These are phyloP conservation scores for Lasioglossum pauxillum DNA, from an alignment of 2,888 invertebrate species.

Conservation along the genomic window DNA sequence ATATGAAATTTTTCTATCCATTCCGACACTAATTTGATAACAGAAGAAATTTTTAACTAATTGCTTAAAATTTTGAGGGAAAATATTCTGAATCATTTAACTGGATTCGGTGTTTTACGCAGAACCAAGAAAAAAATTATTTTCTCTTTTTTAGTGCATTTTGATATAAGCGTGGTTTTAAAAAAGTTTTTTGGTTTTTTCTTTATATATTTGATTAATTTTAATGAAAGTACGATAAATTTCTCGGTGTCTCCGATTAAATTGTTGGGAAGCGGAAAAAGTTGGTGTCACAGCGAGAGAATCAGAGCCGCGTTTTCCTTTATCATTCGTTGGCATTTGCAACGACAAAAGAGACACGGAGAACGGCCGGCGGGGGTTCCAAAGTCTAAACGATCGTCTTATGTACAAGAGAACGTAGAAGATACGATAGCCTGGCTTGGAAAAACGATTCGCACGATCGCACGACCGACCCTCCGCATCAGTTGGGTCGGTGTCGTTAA, in stretches of 20 bases:
- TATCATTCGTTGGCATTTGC: conserved; percentile 3
- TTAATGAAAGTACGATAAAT: neutral
- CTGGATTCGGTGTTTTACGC: no score
- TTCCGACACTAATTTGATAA: no score
- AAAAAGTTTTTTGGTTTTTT: no score
- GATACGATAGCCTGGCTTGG: conserved; percentile 30
- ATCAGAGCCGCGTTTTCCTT: neutral
- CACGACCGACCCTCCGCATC: conserved; percentile 52
- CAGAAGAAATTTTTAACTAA: no score
- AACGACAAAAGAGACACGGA: conserved; percentile 5
- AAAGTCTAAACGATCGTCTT: conserved; percentile 4
- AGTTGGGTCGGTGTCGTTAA: conserved; percentile 70
- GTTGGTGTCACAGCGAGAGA: neutral
- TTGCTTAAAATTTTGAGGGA: no score
- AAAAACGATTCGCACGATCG: conserved; percentile 54
- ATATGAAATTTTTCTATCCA: no score
- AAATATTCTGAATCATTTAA: no score
- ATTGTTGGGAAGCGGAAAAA: neutral
- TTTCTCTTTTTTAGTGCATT: no score
- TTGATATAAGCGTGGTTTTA: no score
- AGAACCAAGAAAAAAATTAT: no score
- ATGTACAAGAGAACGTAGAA: conserved; percentile 19
- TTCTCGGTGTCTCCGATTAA: neutral
- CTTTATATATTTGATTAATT: no score
- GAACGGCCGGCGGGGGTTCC: neutral